Evolutionary conservation across 2,797 vertebrate genomes (phyloP).

Genomic region (Pagetopsis macropterus): DNA sequence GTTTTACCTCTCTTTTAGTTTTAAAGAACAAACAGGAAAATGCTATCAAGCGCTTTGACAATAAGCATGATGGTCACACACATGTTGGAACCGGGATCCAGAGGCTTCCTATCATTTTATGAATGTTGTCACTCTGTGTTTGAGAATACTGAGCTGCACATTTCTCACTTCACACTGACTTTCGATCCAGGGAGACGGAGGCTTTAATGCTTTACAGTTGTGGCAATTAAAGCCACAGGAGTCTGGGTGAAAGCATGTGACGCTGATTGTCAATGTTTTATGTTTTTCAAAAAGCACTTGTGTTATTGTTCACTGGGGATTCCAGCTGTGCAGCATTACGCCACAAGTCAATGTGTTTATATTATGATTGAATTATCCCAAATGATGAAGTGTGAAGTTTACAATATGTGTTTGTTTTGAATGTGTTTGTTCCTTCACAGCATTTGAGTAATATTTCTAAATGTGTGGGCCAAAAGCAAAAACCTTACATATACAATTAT

Average conservation of each 20-base stretch:
- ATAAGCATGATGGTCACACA: neutral
- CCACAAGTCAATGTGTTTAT: conserved; percentile 26
- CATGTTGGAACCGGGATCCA: conserved; percentile 1
- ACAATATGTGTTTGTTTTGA: conserved; percentile 1
- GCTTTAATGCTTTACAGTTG: conserved; percentile 23
- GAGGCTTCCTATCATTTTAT: neutral
- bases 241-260: conserved; percentile 31
- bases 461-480: neutral
- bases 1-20: neutral
- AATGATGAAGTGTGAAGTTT: conserved; percentile 20
- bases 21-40: neutral
- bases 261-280: conserved; percentile 40
- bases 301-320: conserved; percentile 32
- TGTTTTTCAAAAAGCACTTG: conserved; percentile 35
- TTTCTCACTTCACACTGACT: conserved; percentile 23
- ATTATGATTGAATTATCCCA: conserved; percentile 21
- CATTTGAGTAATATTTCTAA: neutral
- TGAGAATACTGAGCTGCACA: neutral
- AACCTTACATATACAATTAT: too few relatives aligned
- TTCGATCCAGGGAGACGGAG: neutral
- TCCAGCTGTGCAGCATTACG: conserved; percentile 21
- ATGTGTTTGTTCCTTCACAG: conserved; percentile 8
- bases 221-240: conserved; percentile 32
- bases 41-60: neutral
- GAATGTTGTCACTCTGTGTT: neutral